Evolutionary conservation across 2,113 vertebrate species (phyloP), one percentile per base, ranked within the genome.

Genomic region (Eclectus roratus): DNA sequence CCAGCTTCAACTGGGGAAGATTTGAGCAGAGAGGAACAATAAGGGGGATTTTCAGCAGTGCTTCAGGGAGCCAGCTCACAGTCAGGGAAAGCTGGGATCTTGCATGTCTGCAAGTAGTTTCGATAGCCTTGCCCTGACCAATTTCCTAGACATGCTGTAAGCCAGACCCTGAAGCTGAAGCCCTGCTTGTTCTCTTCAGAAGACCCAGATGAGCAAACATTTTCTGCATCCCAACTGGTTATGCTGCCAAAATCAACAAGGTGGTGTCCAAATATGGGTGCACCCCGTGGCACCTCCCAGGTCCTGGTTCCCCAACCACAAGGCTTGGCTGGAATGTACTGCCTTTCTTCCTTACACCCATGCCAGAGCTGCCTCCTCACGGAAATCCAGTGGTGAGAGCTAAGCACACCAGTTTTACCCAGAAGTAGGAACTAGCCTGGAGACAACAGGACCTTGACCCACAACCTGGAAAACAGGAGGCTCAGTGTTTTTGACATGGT

Each of bases 1-100:
- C 24, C 71, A 78, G 84, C 60, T 80, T 95, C 81, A 74, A 91
- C 49, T 52, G 66, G 55, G 74, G 83, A 70, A 93, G 58, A 60
- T 4, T 13, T 25, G 41, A 94, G 85, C 55, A 55, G 25, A 64
- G 74, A 80, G 49, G 14, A 95, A 68, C 3, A 3, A 43, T 0
- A 0, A 83, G 46, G 35, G 28, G 41, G 88, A 77, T 88, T 92
- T 95, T 94, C 53, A 86, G 80, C 49, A 60, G 70, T 53, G 47
- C 56, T 89, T 71, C 52, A 85, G 24, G 53, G 21, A 88, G 83
- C 16, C 90, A 80, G 58, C 60, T 82, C 76, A 33, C 18, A 74
- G 71, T 13, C 71, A 73, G 35, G 27, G 19, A 90, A 66, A 93
- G 53, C 49, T 61, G 79, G 49, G 66, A 69, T 70, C 58, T 27